phyloP scores from a whole-genome alignment of 2,113 vertebrate species.

The Cynoglossus semilaevis region DNA sequence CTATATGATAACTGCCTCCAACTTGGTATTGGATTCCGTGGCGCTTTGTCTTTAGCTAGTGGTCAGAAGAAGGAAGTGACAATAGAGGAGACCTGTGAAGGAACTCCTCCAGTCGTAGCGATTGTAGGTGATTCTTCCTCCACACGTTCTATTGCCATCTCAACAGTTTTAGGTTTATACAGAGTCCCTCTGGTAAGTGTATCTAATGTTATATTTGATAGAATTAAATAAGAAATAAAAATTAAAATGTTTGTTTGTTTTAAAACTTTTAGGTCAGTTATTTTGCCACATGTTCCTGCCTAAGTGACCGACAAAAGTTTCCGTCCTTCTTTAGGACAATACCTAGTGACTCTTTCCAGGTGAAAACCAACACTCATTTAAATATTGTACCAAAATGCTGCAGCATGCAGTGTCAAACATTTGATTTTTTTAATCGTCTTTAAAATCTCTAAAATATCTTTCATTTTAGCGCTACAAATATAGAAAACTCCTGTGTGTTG shows the following conservation, averaged over 20 bases:
- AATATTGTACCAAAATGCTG: no score
- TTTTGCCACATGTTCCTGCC: slow-evolving; percentile 34
- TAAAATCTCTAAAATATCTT: no score
- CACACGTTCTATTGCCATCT: slow-evolving; percentile 55
- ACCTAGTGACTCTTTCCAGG: slow-evolving; percentile 42
- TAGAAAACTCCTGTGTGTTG: no score
- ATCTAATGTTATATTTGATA: background rate
- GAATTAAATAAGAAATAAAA: background rate
- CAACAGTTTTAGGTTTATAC: slow-evolving; percentile 54
- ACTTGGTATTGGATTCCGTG: slow-evolving; percentile 46
- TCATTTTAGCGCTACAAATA: no score
- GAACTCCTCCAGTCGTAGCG: slow-evolving; percentile 44
- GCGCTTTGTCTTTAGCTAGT: slow-evolving; percentile 41
- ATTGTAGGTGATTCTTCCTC: slow-evolving; percentile 60
- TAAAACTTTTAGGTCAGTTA: slow-evolving; percentile 25
- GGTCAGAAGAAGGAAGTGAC: slow-evolving; percentile 38
- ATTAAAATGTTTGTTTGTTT: no score
- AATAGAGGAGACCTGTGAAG: slow-evolving; percentile 38
- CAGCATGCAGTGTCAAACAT: no score
- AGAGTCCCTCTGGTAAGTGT: slow-evolving; percentile 53
- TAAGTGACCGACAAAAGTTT: slow-evolving; percentile 33
- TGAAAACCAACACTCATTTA: background rate
- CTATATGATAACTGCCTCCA: slow-evolving; percentile 53
- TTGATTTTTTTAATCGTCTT: no score
- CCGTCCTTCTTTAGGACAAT: slow-evolving; percentile 43